phyloP scores from a whole-genome alignment of 2,888 invertebrate genomes.

The Drosophila demipolita region DNA sequence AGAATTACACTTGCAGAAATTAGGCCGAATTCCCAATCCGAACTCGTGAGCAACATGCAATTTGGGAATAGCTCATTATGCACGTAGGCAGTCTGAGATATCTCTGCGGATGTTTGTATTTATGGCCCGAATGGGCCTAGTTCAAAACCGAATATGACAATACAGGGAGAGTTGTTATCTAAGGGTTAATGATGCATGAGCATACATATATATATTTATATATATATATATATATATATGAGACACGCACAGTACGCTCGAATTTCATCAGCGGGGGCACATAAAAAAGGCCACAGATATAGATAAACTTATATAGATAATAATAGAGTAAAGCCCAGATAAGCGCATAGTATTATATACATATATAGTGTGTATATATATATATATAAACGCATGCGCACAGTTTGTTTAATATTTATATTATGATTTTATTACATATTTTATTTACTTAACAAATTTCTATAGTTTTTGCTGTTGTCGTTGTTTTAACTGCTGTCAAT shows the following conservation, averaged over 20 bases:
- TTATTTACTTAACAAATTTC: slow-evolving; percentile 25
- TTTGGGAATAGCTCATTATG: slow-evolving; percentile 6
- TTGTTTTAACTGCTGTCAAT: slow-evolving; percentile 9
- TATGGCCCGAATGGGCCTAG: slow-evolving; percentile 4
- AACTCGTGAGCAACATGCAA: slow-evolving; percentile 37
- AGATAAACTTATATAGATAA: slow-evolving; percentile 20
- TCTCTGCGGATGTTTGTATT: neutral
- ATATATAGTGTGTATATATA: neutral
- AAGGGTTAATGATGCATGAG: neutral
- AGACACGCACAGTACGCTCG: neutral
- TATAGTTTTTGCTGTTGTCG: slow-evolving; percentile 15
- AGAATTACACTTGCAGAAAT: neutral
- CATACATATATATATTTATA: neutral
- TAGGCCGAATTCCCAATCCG: slow-evolving; percentile 11
- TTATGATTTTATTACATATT: slow-evolving; percentile 31
- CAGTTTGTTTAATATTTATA: slow-evolving; percentile 33
- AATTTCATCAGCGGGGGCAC: slow-evolving; percentile 3
- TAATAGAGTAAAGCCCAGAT: slow-evolving; percentile 23
- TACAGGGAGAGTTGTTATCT: neutral
- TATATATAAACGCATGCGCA: slow-evolving; percentile 10
- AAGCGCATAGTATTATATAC: slow-evolving; percentile 13
- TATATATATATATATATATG: neutral
- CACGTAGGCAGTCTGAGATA: slow-evolving; percentile 40
- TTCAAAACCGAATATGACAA: neutral
- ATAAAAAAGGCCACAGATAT: slow-evolving; percentile 9